A percentile compares a stretch with the other conserved stretches of the same genome.
Evolutionary conservation across 2,797 vertebrate genomes (phyloP).

Genomic region (Neopelma chrysocephalum): DNA sequence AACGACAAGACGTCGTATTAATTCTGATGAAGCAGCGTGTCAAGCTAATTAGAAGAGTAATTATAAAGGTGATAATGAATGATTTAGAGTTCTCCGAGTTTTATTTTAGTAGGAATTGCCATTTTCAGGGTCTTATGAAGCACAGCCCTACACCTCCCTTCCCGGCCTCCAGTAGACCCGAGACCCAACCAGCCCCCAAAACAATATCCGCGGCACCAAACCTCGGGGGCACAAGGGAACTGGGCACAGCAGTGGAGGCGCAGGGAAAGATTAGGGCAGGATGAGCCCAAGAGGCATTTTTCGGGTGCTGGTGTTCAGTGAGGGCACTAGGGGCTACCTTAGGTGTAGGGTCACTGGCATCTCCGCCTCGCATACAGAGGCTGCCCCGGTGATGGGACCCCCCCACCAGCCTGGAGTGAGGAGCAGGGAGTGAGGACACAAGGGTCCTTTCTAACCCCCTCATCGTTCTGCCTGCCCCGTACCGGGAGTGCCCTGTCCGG

Average conservation of each 20-base stretch:
- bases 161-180: background rate
- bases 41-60: conserved; percentile 92
- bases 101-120: conserved; percentile 77
- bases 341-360: background rate
- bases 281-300: background rate
- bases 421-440: background rate
- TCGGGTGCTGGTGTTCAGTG: background rate
- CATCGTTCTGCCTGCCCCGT: background rate
- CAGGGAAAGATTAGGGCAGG: background rate
- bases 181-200: background rate
- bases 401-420: background rate
- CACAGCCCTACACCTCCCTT: background rate
- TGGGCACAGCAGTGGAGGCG: background rate
- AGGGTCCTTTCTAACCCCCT: background rate
- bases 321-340: background rate
- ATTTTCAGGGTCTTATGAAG: conserved; percentile 67
- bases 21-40: conserved; percentile 85
- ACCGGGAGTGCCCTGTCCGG: background rate
- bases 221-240: background rate
- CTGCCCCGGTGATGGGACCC: background rate
- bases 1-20: conserved; percentile 79
- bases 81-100: conserved; percentile 82
- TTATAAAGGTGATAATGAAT: conserved; percentile 91
- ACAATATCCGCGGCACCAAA: background rate
- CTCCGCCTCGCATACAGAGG: background rate